Evolutionary conservation across 2,797 vertebrate species (phyloP), one percentile per base, ranked within the genome.

Genomic region (Paratrypauchen microcephalus): DNA sequence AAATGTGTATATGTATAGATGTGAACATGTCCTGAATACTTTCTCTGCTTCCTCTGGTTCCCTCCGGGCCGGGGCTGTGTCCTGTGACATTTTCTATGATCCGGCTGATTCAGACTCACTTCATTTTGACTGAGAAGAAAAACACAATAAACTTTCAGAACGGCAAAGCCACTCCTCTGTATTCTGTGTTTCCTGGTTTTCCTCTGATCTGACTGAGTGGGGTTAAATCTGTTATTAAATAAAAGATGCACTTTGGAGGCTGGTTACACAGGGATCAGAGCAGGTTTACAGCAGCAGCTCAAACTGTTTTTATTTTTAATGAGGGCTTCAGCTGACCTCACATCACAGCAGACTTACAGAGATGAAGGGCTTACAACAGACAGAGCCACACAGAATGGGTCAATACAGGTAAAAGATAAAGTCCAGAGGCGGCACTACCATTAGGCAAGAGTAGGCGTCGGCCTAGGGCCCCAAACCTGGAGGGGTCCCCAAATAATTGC

Each of bases 261-360:
- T 79, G 70, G 77, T 81, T 80, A 75, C 85, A 12, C 60, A 2
- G 86, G 88, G 80, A 90, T 77, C 83, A 60, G 6, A 79, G 82
- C 89, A 89, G 82, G 81, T 82, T 71, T 71, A 82, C 60, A 66
- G 21, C 67, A 74, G 76, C 80, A 67, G 80, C 76, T 68, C 79
- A 61, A 69, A 71, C 75, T 81, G 65, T 45, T 71, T 94, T 76
- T 85, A 94, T 94, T 90, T 93, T 93, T 92, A 84, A 94, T 93
- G 85, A 93, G 82, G 80, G 75, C 86, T 86, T 87, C 83, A 72
- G 83, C 65, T 69, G 63, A 80, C 83, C 89, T 86, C 71, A 81
- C 78, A 86, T 73, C 75, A 71, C 77, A 75, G 77, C 76, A 58
- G 16, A 4, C 68, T 41, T 16, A 81, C 81, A 77, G 88, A 84